These are phyloP conservation scores for Lepidocolaptes lacrymiger DNA, from an alignment of 2,797 vertebrate genomes.

Conservation along the genomic window DNA sequence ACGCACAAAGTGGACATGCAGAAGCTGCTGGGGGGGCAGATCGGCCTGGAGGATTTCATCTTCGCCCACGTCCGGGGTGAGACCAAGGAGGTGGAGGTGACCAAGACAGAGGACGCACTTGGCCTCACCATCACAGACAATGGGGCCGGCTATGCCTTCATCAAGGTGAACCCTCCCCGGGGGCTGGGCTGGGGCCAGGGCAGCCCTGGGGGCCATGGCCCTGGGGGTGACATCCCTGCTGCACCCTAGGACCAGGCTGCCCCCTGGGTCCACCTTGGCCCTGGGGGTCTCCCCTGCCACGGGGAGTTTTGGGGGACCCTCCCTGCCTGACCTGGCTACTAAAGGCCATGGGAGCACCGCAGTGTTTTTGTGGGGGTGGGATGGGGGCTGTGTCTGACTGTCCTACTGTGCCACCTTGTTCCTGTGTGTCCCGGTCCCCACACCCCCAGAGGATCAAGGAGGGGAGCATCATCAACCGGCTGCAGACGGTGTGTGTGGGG, in stretches of 20 bases:
- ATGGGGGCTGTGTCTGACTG: not conserved
- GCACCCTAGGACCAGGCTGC: not conserved
- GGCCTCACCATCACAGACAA: conserved; percentile 98
- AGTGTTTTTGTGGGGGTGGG: not conserved
- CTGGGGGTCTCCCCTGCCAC: fast-evolving
- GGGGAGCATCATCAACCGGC: conserved; percentile 90
- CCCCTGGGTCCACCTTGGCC: no score
- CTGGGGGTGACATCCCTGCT: not conserved
- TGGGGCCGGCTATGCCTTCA: conserved; percentile 94
- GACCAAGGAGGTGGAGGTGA: conserved; percentile 95
- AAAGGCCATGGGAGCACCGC: fast-evolving
- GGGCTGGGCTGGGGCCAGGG: fast-evolving
- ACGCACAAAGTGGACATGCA: conserved; percentile 99
- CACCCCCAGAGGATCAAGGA: conserved; percentile 91
- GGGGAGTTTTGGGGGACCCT: not conserved
- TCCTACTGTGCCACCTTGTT: not conserved
- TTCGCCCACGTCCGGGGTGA: conserved; percentile 93
- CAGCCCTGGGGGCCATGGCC: not conserved
- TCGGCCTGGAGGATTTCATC: conserved; percentile 96
- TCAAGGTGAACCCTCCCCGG: conserved; percentile 79
- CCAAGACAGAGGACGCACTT: conserved; percentile 92
- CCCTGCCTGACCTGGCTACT: not conserved
- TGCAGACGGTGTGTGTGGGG: conserved; percentile 89
- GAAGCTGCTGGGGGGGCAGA: conserved; percentile 95
- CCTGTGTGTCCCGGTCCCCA: no score